These are phyloP conservation scores for Urocolius indicus DNA, from an alignment of 2,113 vertebrate species.

Conservation along the genomic window DNA sequence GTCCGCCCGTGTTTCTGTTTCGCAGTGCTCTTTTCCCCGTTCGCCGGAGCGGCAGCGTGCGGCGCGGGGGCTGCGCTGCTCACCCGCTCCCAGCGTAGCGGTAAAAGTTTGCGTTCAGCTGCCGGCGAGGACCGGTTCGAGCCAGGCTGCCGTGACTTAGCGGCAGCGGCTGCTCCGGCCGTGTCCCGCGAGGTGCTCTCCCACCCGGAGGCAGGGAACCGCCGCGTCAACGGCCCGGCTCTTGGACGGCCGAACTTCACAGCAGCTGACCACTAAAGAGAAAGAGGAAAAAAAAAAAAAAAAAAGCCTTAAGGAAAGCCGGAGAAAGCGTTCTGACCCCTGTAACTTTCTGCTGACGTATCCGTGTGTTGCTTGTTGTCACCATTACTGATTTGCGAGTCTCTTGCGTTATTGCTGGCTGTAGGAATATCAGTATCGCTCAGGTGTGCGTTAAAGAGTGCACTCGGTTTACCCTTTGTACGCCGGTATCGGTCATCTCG, in stretches of 20 bases:
- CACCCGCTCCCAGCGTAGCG: not conserved
- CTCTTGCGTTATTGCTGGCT: not conserved
- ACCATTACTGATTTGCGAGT: not conserved
- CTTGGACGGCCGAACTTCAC: not conserved
- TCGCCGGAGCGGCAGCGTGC: not conserved
- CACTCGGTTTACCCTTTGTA: not conserved
- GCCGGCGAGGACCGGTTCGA: not conserved
- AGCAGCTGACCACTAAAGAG: not conserved
- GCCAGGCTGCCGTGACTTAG: not conserved
- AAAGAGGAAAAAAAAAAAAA: no score
- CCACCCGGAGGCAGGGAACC: no score
- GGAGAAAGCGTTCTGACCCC: not conserved
- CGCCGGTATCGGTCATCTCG: not conserved
- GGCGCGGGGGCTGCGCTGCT: not conserved
- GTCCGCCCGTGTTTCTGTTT: not conserved
- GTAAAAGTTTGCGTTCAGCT: not conserved
- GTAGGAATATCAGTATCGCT: not conserved
- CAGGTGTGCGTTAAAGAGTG: not conserved
- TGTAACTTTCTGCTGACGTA: not conserved
- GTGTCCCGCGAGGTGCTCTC: no score
- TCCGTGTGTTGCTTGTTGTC: not conserved
- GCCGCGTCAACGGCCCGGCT: fast-evolving
- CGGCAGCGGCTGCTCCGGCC: not conserved
- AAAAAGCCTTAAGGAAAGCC: not conserved
- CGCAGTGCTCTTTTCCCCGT: not conserved